phyloP scores from a whole-genome alignment of 2,113 vertebrate genomes.

The Corythornis cristatus region DNA sequence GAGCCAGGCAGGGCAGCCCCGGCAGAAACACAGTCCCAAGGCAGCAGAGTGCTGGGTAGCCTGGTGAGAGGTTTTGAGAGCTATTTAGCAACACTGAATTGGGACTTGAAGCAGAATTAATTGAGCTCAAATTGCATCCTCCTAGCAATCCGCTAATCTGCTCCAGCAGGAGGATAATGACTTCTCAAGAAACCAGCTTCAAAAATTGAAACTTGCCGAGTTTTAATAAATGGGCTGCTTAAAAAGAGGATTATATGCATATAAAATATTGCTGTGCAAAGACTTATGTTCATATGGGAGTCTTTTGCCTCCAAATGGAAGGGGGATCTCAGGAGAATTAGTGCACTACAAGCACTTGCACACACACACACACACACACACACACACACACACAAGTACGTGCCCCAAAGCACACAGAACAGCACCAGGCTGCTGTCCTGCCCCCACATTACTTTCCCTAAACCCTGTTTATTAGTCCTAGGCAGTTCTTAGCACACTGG shows the following conservation, averaged over 20 bases:
- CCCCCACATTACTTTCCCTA: constrained; percentile 45
- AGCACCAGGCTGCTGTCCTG: constrained; percentile 9
- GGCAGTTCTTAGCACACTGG: constrained; percentile 26
- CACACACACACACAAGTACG: fast-evolving
- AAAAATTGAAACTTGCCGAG: constrained; percentile 47
- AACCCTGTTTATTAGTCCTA: constrained; percentile 44
- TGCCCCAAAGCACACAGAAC: neutral
- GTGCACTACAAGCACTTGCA: neutral
- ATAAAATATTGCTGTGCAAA: neutral
- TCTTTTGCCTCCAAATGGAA: neutral
- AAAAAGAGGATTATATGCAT: constrained; percentile 49
- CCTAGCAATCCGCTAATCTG: constrained; percentile 73
- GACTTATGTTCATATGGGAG: neutral
- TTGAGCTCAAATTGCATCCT: constrained; percentile 77
- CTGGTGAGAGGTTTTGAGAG: constrained; percentile 46
- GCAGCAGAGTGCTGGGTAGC: neutral
- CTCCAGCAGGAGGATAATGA: constrained; percentile 76
- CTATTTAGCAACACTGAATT: constrained; percentile 63
- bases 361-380: neutral
- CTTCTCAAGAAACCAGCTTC: constrained; percentile 52
- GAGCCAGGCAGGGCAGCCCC: neutral
- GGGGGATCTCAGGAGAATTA: constrained; percentile 2
- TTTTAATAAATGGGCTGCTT: constrained; percentile 31
- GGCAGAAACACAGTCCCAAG: neutral
- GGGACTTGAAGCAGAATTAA: constrained; percentile 79